Evolutionary conservation across 35 echinoderm and acorn worm genomes (phyloP).

Genomic region (Diadema setosum): DNA sequence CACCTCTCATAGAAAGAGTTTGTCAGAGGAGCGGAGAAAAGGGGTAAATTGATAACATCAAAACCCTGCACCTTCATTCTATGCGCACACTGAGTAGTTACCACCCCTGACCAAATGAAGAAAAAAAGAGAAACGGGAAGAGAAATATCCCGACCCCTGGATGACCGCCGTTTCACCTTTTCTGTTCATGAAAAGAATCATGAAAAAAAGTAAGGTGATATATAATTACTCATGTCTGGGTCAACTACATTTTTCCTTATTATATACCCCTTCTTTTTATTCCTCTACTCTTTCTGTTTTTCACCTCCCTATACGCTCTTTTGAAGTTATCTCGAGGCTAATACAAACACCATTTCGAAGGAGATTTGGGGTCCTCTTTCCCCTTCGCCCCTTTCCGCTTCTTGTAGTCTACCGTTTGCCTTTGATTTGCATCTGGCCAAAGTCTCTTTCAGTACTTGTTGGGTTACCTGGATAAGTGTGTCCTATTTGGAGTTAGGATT

Average conservation of each 20-base stretch:
- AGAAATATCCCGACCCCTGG: neutral
- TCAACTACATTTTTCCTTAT: neutral
- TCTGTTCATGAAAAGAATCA: neutral
- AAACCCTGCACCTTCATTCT: neutral
- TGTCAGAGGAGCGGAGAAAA: neutral
- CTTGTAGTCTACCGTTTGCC: neutral
- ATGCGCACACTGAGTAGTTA: too few relatives aligned
- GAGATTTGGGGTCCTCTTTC: neutral
- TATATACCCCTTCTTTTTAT: neutral
- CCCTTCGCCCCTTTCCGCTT: too few relatives aligned
- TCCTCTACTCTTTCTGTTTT: neutral
- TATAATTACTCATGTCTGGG: constrained; percentile 3
- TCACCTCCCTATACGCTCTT: neutral
- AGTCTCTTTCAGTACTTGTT: constrained; percentile 2
- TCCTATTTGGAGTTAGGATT: neutral
- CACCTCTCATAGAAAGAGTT: neutral
- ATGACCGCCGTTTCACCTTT: neutral
- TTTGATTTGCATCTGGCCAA: neutral
- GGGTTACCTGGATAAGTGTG: constrained; percentile 8
- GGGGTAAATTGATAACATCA: neutral
- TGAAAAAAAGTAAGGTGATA: neutral
- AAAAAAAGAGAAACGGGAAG: too few relatives aligned
- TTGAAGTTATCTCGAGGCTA: neutral
- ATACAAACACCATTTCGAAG: neutral
- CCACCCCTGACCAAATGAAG: too few relatives aligned